Evolutionary conservation across 2,888 invertebrate genomes (phyloP), one percentile per base, ranked within the genome.

Genomic region (Apomyelois bistriatella): DNA sequence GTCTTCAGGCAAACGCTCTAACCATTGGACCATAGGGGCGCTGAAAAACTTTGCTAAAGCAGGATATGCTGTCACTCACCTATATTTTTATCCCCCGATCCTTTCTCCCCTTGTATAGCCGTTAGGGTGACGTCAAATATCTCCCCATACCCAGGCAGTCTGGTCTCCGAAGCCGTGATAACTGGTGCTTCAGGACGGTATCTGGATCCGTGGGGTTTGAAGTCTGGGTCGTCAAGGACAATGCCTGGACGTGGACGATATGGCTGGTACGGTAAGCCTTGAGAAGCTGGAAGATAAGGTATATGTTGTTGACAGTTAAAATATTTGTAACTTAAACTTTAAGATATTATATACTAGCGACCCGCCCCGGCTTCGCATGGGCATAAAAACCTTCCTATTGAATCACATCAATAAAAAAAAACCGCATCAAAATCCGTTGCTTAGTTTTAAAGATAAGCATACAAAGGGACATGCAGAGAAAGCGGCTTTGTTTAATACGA

Each of bases 91-190:
- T 93, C 93, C 0, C 95, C 94, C 0, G 95, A 94, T 1, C 96
- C 96, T 75, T 97, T 94, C 0, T 95, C 95, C 1, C 96, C 96
- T 75, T 97, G 97, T 56, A 97, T 94, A 0, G 96, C 97, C 0
- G 96, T 96, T 0, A 97, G 94, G 0, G 97, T 97, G 0, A 97
- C 94, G 67, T 97, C 97, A 68, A 97, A 97, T 53, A 96, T 95
- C 76, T 97, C 97, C 7, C 95, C 95, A 68, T 94, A 94, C 0
- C 82, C 85, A 0, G 76, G 90, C 40, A 65, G 77, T 40, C 74
- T 85, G 69, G 74, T 74, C 47, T 82, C 81, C 0, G 74, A 68
- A 0, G 92, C 92, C 0, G 91, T 90, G 51, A 92, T 91, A 5
- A 92, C 82, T 32, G 91, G 78, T 0, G 81, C 82, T 43, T 74